phyloP scores from a whole-genome alignment of 2,888 invertebrate species.

The Eucera pruinosa region DNA sequence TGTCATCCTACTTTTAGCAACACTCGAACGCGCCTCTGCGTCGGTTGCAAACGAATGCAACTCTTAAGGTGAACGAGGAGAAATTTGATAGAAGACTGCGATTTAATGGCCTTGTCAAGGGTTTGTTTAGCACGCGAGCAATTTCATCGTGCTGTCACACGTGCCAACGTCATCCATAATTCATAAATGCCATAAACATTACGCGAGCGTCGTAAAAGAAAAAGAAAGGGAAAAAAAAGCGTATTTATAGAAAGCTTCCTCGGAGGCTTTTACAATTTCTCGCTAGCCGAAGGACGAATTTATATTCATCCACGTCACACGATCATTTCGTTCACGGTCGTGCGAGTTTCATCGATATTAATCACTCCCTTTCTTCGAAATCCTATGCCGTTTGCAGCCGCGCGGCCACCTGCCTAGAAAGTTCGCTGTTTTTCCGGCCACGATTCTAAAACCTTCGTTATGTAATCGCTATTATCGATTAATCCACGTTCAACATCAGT shows the following conservation, averaged over 20 bases:
- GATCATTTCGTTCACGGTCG: slow-evolving; percentile 54
- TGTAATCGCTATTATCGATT: neutral
- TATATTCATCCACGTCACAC: slow-evolving; percentile 49
- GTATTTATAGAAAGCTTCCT: slow-evolving; percentile 57
- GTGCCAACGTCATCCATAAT: slow-evolving; percentile 52
- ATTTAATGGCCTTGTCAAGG: neutral
- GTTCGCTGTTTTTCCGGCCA: slow-evolving; percentile 10
- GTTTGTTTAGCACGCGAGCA: slow-evolving; percentile 5
- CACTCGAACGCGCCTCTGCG: too few relatives aligned
- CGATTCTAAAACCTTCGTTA: neutral
- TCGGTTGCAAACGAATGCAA: too few relatives aligned
- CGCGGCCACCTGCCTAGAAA: slow-evolving; percentile 7
- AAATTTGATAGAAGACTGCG: neutral
- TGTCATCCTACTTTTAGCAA: too few relatives aligned
- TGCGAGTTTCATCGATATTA: slow-evolving; percentile 25
- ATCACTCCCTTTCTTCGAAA: slow-evolving; percentile 34
- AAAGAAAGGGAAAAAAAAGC: too few relatives aligned
- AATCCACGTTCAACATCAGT: neutral
- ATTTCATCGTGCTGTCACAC: slow-evolving; percentile 1
- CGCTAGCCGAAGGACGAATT: slow-evolving; percentile 44
- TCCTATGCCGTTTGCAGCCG: slow-evolving; percentile 1
- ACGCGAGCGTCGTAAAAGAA: slow-evolving; percentile 30
- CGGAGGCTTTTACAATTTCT: slow-evolving; percentile 55
- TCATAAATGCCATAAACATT: slow-evolving; percentile 54
- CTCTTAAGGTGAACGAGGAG: neutral